Evolutionary conservation across 2,888 invertebrate genomes (phyloP), one percentile per base, ranked within the genome.

Genomic region (Calliphora vomitoria): DNA sequence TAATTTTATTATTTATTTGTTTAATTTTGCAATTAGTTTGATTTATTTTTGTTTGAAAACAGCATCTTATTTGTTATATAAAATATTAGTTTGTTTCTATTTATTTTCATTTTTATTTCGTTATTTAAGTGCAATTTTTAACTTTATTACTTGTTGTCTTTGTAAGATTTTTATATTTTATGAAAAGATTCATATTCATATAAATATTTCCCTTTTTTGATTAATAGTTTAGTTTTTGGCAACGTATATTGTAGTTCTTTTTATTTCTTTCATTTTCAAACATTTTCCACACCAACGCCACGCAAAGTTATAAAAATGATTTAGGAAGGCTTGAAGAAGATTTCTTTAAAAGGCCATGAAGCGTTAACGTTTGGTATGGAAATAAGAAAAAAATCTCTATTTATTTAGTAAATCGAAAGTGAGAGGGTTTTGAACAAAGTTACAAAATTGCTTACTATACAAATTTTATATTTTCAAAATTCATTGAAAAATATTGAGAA

Each of bases 11-110:
- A 87, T 87, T 87, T 85, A 86, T 88, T 86, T 86, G 69, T 79
- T 84, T 88, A 83, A 86, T 82, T 83, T 84, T 86, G 83, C 68
- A 88, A 88, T 88, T 88, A 86, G 84, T 88, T 75, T 86, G 88
- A 88, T 88, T 88, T 88, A 88, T 82, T 78, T 50, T 76, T 62
- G 11, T 20, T 35, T 62, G 8, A 18, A 60, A 85, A 55, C 13
- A 44, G 25, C 50, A 60, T 69, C 60, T 74, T 78, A 81, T 72
- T 74, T 76, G 53, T 58, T 76, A 82, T 47, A 75, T 71, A 79
- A 79, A 74, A 84, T 85, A 75, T 75, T 58, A 74, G 18, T n/a
- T 58, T 68, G n/a, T 82, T 75, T 71, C 11, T 38, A 41, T 55
- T 72, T 72, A 25, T 53, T n/a, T 58, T 20, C 50, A 69, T n/a